Conservation (phyloP, 2,888 invertebrate genomes). For the Proisotoma minuta region DNA sequence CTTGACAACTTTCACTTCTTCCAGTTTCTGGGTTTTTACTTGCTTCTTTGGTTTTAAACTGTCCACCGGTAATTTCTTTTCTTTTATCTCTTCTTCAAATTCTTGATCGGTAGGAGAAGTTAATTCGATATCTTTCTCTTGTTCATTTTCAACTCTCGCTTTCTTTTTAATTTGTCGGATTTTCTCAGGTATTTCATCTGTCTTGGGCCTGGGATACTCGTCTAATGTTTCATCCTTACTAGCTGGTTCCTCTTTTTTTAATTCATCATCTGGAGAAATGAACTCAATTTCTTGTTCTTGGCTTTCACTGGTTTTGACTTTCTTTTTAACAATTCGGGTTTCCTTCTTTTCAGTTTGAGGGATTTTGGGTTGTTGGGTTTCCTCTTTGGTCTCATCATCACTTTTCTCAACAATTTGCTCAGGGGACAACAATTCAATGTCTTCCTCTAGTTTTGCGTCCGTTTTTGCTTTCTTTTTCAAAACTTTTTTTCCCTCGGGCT, state of each 20-base stretch:
- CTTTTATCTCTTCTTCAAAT: background rate
- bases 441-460: background rate
- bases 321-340: background rate
- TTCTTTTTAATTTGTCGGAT: constrained; percentile 21
- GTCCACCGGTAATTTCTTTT: no score
- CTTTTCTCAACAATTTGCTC: no score
- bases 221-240: no score
- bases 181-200: background rate
- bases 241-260: background rate
- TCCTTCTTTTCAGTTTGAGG: background rate
- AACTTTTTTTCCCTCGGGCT: background rate
- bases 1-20: constrained; percentile 41
- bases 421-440: no score
- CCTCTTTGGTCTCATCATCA: no score
- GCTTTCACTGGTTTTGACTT: background rate
- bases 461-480: constrained; percentile 5
- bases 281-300: constrained; percentile 22
- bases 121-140: constrained; percentile 35
- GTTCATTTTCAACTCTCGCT: constrained; percentile 44
- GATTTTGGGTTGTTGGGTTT: no score
- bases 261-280: constrained; percentile 3
- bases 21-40: background rate
- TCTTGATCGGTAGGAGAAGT: background rate
- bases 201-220: background rate
- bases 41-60: no score